phyloP scores from a whole-genome alignment of 2,888 invertebrate species.

The Perithous albicinctus region DNA sequence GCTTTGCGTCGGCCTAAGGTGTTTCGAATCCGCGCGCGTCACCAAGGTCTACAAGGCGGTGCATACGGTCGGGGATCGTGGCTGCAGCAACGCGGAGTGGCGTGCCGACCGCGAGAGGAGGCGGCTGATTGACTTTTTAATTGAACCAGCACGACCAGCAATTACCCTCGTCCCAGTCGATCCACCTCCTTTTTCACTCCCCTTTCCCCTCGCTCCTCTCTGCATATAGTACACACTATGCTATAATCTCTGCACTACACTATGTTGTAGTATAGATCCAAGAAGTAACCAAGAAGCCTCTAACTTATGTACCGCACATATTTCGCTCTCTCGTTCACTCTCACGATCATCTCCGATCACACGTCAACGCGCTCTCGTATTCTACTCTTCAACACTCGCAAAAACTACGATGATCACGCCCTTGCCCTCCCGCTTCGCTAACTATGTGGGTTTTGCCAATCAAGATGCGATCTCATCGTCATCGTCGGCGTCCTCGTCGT shows the following conservation, averaged over 20 bases:
- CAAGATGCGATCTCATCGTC: slow-evolving; percentile 71
- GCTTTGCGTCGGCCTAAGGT: slow-evolving; percentile 39
- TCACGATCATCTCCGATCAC: slow-evolving; percentile 48
- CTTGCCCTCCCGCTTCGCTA: slow-evolving; percentile 66
- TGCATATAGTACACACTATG: neutral
- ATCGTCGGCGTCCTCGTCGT: slow-evolving; percentile 48
- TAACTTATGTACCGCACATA: slow-evolving; percentile 28
- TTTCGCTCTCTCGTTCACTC: slow-evolving; percentile 37
- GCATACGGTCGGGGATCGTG: slow-evolving; percentile 2
- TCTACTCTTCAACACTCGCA: slow-evolving; percentile 58
- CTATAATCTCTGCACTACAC: neutral
- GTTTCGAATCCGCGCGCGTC: slow-evolving; percentile 46
- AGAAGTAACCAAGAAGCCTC: slow-evolving; percentile 25
- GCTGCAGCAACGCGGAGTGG: slow-evolving; percentile 16
- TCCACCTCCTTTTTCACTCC: slow-evolving; percentile 63
- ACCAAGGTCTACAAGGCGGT: slow-evolving; percentile 45
- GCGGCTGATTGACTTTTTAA: slow-evolving; percentile 84
- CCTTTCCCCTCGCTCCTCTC: slow-evolving; percentile 55
- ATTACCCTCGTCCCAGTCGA: slow-evolving; percentile 75
- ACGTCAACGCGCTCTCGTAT: slow-evolving; percentile 57
- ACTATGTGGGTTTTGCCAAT: slow-evolving; percentile 73
- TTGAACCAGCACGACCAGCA: slow-evolving; percentile 80
- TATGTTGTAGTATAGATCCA: neutral
- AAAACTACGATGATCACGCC: slow-evolving; percentile 69
- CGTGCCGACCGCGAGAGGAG: slow-evolving; percentile 51